Conservation (phyloP, 2,888 invertebrate genomes). For the Andrena bicolor region DNA sequence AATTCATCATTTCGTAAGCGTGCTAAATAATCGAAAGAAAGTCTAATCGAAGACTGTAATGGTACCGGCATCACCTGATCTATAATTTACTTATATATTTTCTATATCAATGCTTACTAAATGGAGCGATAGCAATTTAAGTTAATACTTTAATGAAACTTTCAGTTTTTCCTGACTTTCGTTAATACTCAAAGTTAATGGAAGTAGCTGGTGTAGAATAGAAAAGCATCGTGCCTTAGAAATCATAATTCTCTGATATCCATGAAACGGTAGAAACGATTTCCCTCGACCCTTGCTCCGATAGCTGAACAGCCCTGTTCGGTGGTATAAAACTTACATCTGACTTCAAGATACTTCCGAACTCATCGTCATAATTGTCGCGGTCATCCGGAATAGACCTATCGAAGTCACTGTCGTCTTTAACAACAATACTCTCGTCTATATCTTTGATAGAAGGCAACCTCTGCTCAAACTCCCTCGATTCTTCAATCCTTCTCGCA, state of each 20-base stretch:
- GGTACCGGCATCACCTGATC: not conserved
- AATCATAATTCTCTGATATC: constrained; percentile 76
- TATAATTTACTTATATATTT: not conserved
- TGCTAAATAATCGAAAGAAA: not conserved
- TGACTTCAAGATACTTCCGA: constrained; percentile 28
- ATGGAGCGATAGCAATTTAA: constrained; percentile 2
- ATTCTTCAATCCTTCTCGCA: constrained; percentile 3
- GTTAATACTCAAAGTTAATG: not conserved
- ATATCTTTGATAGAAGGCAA: not conserved
- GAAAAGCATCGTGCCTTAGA: constrained; percentile 52
- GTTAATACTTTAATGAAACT: not conserved
- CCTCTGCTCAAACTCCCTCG: constrained; percentile 2
- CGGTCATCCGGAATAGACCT: constrained; percentile 14
- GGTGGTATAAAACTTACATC: constrained; percentile 65
- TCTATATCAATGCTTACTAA: not conserved
- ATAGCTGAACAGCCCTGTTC: constrained; percentile 68
- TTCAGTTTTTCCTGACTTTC: constrained; percentile 2
- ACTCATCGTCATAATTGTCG: constrained; percentile 41
- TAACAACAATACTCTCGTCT: constrained; percentile 16
- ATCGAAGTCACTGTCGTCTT: constrained; percentile 54
- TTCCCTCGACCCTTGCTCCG: constrained; percentile 72
- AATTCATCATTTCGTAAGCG: constrained; percentile 16
- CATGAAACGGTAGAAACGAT: constrained; percentile 72
- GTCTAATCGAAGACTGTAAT: not conserved
- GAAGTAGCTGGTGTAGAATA: not conserved